A percentile compares a stretch with the other conserved stretches of the same genome.
Evolutionary conservation across 2,113 vertebrate species (phyloP).

Genomic region (Ctenodactylus gundi): DNA sequence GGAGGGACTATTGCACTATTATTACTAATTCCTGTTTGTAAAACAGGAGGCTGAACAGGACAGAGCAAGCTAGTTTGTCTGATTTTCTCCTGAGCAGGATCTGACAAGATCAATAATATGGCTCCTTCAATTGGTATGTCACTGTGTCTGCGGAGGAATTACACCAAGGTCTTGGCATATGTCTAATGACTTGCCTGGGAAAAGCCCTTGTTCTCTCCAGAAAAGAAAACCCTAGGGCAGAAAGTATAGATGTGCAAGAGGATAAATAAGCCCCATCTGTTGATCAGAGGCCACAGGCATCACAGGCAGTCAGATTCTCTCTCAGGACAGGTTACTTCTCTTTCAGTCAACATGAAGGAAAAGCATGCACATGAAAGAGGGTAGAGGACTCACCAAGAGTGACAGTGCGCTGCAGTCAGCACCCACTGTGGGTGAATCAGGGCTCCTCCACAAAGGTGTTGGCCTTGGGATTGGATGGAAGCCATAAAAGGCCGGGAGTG

Average conservation of each 20-base stretch:
- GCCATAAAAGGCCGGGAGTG: conserved; percentile 70
- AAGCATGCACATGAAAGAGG: fast-evolving
- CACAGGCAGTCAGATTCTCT: not conserved
- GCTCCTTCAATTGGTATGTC: not conserved
- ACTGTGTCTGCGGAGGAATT: not conserved
- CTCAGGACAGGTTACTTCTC: fast-evolving
- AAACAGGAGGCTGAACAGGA: not conserved
- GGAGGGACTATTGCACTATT: not conserved
- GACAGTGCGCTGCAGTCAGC: conserved; percentile 64
- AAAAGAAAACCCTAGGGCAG: not conserved
- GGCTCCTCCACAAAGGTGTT: conserved; percentile 39
- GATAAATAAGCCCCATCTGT: not conserved
- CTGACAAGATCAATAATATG: not conserved
- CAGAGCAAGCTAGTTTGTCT: not conserved
- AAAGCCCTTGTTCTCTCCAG: not conserved
- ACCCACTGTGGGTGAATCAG: conserved; percentile 60
- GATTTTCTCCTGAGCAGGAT: not conserved
- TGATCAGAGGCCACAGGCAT: not conserved
- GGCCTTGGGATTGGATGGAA: not conserved
- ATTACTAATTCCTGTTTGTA: not conserved
- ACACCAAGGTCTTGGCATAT: not conserved
- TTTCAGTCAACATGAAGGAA: not conserved
- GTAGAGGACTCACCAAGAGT: not conserved
- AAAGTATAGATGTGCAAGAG: not conserved
- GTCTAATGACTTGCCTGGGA: not conserved